A percentile compares a stretch with the other conserved stretches of the same genome.
phyloP scores from a whole-genome alignment of 2,113 vertebrate species.

The Enhydra lutris region DNA sequence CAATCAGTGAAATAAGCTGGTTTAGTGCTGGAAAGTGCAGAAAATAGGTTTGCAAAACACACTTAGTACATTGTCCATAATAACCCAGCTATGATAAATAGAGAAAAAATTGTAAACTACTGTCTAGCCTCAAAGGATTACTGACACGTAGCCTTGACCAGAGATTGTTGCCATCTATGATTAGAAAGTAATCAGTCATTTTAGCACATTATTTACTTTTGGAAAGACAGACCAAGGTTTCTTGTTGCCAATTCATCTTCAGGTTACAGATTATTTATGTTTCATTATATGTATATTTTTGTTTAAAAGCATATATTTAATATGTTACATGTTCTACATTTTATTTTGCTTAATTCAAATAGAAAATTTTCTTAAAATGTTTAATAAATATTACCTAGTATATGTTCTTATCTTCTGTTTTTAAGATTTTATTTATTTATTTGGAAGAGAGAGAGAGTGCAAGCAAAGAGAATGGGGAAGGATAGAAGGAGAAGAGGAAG shows the following conservation, averaged over 20 bases:
- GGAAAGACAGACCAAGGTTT: neutral
- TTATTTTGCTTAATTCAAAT: neutral
- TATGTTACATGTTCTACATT: neutral
- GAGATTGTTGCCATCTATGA: neutral
- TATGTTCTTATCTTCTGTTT: neutral
- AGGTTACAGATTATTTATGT: neutral
- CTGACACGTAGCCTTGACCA: neutral
- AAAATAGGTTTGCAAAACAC: neutral
- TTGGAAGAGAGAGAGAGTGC: too few species aligned
- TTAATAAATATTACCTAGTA: neutral
- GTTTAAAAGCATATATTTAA: neutral
- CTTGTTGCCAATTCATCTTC: neutral
- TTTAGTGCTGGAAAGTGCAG: neutral
- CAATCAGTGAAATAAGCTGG: neutral
- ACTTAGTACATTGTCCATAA: neutral
- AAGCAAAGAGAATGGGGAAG: too few species aligned
- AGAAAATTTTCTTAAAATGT: neutral
- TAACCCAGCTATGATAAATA: neutral
- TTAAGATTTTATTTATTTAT: too few species aligned
- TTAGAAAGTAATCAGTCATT: neutral
- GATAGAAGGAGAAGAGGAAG: too few species aligned
- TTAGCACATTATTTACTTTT: neutral
- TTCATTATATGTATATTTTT: neutral
- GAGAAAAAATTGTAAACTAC: neutral
- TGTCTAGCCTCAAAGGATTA: neutral